Base-by-base conservation (phyloP, 2,888 invertebrate species). In the Eurytoma californica region DNA sequence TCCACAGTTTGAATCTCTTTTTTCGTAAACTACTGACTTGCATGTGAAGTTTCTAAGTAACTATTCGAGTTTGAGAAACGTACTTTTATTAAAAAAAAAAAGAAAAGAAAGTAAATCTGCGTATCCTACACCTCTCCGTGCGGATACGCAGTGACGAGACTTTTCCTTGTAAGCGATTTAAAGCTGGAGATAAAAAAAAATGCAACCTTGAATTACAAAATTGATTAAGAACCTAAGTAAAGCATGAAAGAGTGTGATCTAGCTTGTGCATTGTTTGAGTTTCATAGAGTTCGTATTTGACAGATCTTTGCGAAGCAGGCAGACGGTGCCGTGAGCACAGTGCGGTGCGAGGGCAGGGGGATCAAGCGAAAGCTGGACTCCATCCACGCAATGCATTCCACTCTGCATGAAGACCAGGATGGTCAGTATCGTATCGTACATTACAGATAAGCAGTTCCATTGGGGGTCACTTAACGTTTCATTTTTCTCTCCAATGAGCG, bases 321-420 rank as follows among this genome's bases (percentile, higher is more conserved):
- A 82, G 90, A 89, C 85, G 88, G 90, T 88, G 89, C 88, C 84
- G 87, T 90, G 88, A 90, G 89, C 88, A 89, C 89, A 81, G 87
- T 88, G 88, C 89, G 88, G 88, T 90, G 89, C 87, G 89, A 90
- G 87, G 88, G 88, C 85, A 89, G 89, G 85, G 90, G 90, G 86
- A 90, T 90, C 88, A 90, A 90, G 88, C 90, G 90, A 88, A 90
- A 90, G 87, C 88, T 90, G 89, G 89, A 88, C 88, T 89, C 90
- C 87, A 89, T 90, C 88, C 90, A 90, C 86, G 88, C 89, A 88
- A 90, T 90, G 90, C 90, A 90, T 87, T 89, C 90, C 85, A 89
- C 89, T 83, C 89, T 90, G 90, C 90, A 89, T 90, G 90, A 90
- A 89, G 89, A 90, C 90, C 89, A 90, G 87, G 89, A 90, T 90